These are phyloP conservation scores for Mythimna impura DNA, from an alignment of 2,888 invertebrate species.

Conservation along the genomic window DNA sequence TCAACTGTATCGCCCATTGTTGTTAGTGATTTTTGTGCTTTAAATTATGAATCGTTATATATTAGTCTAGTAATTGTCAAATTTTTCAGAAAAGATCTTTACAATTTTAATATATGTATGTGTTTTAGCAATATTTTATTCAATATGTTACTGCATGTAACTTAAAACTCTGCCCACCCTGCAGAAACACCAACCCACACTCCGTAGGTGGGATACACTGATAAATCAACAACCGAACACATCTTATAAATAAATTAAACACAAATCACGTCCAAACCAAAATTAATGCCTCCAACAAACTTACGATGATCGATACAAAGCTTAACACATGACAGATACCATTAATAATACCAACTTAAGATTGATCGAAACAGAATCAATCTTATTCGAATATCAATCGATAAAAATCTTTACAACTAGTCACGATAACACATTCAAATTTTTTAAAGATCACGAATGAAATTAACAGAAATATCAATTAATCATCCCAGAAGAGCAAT, in stretches of 20 bases:
- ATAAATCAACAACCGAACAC: constrained; percentile 55
- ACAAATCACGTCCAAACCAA: constrained; percentile 55
- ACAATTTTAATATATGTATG: too few relatives aligned
- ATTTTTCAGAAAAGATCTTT: not conserved
- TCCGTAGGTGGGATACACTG: constrained; percentile 47
- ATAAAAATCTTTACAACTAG: constrained; percentile 65
- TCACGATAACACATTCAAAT: constrained; percentile 72
- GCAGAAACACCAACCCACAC: constrained; percentile 28
- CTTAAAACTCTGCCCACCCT: constrained; percentile 31
- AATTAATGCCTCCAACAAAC: constrained; percentile 69
- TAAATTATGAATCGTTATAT: not conserved
- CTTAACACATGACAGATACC: constrained; percentile 78
- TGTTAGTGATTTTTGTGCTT: too few relatives aligned
- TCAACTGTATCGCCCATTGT: too few relatives aligned
- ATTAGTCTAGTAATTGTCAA: not conserved
- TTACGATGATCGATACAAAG: constrained; percentile 81
- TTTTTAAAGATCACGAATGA: constrained; percentile 67
- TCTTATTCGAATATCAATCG: constrained; percentile 74
- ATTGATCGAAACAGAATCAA: constrained; percentile 79
- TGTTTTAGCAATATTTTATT: not conserved
- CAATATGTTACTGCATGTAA: not conserved
- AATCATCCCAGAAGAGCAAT: constrained; percentile 61
- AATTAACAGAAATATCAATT: constrained; percentile 65
- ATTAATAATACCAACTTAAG: constrained; percentile 84
- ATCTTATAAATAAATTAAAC: constrained; percentile 58